phyloP scores from a whole-genome alignment of 2,797 vertebrate species.

The Sparus aurata region DNA sequence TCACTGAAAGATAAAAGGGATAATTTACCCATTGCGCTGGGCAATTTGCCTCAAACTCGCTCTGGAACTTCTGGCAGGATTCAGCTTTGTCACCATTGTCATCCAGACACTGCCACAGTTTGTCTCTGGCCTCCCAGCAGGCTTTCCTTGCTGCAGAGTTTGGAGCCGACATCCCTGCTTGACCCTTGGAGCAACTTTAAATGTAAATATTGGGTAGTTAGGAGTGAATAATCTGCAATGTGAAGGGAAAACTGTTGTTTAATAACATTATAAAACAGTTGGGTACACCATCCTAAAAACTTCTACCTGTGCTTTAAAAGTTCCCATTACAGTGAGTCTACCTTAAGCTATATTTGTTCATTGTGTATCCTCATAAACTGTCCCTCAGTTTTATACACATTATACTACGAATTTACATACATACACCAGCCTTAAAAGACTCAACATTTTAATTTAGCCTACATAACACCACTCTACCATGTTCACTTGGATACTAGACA shows the following conservation, averaged over 20 bases:
- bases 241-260: not conserved
- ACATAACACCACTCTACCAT: not conserved
- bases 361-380: not conserved
- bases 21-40: constrained; percentile 93
- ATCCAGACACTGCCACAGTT: constrained; percentile 93
- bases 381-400: not conserved
- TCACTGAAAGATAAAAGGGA: not conserved
- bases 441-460: not conserved
- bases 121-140: constrained; percentile 93
- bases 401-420: not conserved
- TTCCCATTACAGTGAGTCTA: not conserved
- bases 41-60: constrained; percentile 88
- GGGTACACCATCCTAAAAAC: not conserved
- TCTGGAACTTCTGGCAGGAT: constrained; percentile 84
- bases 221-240: not conserved
- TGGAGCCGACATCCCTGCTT: constrained; percentile 89
- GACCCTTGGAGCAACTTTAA: not conserved
- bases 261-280: not conserved
- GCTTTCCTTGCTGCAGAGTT: constrained; percentile 88
- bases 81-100: constrained; percentile 77
- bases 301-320: too few relatives aligned
- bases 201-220: not conserved
- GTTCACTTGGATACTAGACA: not conserved
- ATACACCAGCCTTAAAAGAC: not conserved
- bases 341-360: too few relatives aligned